Percentiles rank a stretch among this genome's conserved stretches.
Evolutionary conservation across 2,797 vertebrate species (phyloP).

Genomic region (Picus viridis): DNA sequence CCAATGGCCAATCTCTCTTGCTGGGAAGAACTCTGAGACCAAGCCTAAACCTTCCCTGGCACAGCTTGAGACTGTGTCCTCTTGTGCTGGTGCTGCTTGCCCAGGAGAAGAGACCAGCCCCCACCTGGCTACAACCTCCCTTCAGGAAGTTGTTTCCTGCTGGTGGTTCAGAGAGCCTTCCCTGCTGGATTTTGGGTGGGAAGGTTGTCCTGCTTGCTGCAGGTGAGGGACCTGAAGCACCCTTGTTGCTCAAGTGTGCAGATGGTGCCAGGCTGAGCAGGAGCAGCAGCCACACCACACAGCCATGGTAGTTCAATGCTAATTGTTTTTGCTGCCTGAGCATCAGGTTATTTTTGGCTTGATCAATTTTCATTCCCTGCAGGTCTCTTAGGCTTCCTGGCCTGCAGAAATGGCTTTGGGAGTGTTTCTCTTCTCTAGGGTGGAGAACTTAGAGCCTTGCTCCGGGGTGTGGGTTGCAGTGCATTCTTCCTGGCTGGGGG

Average conservation of each 20-base stretch:
- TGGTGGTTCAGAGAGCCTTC: background rate
- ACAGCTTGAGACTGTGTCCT: too few relatives aligned
- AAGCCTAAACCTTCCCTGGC: too few relatives aligned
- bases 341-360: conserved; percentile 25
- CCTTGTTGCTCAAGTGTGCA: background rate
- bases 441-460: background rate
- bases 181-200: background rate
- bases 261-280: background rate
- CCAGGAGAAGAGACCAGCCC: too few relatives aligned
- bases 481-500: background rate
- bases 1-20: too few relatives aligned
- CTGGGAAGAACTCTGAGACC: too few relatives aligned
- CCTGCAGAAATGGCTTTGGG: background rate
- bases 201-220: background rate
- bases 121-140: too few relatives aligned
- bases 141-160: background rate
- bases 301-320: background rate
- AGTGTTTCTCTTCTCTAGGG: background rate
- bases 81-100: too few relatives aligned
- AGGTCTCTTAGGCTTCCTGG: background rate
- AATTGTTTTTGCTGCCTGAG: conserved; percentile 36
- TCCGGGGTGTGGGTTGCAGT: background rate
- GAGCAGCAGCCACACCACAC: background rate
- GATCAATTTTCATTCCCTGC: background rate
- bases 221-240: background rate